A percentile compares a stretch with the other conserved stretches of the same genome.
Evolutionary conservation across 2,113 vertebrate species (phyloP).

Genomic region (Trinectes maculatus): DNA sequence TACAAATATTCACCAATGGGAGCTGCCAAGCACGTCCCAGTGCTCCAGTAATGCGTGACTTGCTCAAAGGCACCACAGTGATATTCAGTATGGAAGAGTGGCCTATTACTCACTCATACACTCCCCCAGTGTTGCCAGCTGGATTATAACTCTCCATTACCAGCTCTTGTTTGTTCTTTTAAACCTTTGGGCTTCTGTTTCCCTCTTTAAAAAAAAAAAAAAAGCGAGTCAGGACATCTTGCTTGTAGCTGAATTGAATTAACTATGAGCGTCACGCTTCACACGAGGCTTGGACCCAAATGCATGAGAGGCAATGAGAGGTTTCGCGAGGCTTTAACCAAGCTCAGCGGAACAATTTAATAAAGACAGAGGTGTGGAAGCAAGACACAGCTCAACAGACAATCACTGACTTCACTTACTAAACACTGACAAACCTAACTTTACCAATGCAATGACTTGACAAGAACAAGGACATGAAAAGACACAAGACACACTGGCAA

Average conservation of each 20-base stretch:
- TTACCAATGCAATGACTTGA: too few relatives aligned
- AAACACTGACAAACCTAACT: too few relatives aligned
- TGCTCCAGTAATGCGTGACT: constrained; percentile 23
- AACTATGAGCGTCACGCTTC: too few relatives aligned
- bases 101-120: constrained; percentile 51
- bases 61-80: constrained; percentile 50
- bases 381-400: too few relatives aligned
- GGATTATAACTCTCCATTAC: constrained; percentile 25
- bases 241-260: constrained; percentile 32
- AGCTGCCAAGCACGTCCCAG: constrained; percentile 10
- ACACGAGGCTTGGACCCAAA: too few relatives aligned
- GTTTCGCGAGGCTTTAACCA: too few relatives aligned
- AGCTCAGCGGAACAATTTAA: too few relatives aligned
- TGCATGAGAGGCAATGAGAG: too few relatives aligned
- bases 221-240: constrained; percentile 40
- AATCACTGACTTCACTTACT: too few relatives aligned
- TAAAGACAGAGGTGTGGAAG: too few relatives aligned
- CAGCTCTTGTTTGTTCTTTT: not conserved
- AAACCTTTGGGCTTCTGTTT: constrained; percentile 47
- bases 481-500: too few relatives aligned
- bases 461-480: too few relatives aligned
- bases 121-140: constrained; percentile 29
- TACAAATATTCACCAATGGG: not conserved
- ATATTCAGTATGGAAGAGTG: constrained; percentile 1
- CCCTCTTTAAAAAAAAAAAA: constrained; percentile 46